Conservation (phyloP, 2,113 vertebrate species). For the Pelvicachromis taeniatus region DNA sequence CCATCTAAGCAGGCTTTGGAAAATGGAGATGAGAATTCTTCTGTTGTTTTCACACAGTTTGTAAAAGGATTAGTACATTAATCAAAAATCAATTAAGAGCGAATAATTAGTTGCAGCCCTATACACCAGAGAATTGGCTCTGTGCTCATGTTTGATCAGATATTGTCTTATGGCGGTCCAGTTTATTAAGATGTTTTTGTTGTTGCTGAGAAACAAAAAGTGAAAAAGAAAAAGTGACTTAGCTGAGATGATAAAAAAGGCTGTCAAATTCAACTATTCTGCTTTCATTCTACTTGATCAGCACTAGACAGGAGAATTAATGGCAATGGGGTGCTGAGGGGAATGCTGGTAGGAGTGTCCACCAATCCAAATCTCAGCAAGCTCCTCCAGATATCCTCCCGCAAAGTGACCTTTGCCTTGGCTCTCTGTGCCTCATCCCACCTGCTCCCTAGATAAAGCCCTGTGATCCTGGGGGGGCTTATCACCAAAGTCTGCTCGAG, state of each 20-base stretch:
- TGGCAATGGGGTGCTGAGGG: not conserved
- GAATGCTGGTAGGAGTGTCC: conserved; percentile 1
- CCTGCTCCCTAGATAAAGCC: conserved; percentile 51
- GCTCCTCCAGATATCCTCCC: conserved; percentile 34
- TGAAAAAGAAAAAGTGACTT: not conserved
- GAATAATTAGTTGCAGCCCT: not conserved
- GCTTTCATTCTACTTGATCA: not conserved
- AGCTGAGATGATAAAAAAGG: not conserved
- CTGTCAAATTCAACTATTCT: not conserved
- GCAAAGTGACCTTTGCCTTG: conserved; percentile 42
- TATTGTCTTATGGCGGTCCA: not conserved
- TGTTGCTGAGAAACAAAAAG: not conserved
- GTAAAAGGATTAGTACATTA: not conserved
- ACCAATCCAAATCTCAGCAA: conserved; percentile 24
- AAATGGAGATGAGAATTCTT: not conserved
- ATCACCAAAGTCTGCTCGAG: conserved; percentile 43
- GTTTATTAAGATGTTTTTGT: not conserved
- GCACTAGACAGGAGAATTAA: not conserved
- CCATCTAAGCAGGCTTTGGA: not conserved
- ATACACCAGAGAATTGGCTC: not conserved
- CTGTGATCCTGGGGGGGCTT: conserved; percentile 40
- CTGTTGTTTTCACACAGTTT: not conserved
- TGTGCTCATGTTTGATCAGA: not conserved
- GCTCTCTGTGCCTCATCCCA: conserved; percentile 3
- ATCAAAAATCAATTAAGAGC: not conserved